A percentile compares a stretch with the other conserved stretches of the same genome.
phyloP scores from a whole-genome alignment of 2,113 vertebrate species.

The Hemichromis elongatus region DNA sequence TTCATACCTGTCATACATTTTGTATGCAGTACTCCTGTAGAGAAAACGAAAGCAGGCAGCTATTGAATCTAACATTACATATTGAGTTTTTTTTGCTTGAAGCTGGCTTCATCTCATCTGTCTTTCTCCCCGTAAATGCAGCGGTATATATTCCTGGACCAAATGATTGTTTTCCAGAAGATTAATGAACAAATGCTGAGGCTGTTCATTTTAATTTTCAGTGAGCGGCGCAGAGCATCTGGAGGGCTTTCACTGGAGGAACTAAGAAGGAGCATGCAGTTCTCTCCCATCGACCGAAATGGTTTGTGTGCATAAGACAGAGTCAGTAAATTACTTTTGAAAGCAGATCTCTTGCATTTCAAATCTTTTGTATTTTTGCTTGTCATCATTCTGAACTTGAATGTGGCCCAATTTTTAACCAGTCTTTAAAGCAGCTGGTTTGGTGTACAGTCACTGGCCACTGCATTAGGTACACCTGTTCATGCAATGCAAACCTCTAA shows the following conservation, averaged over 20 bases:
- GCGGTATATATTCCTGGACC: not conserved
- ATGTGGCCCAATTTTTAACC: not conserved
- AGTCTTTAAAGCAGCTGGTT: fast-evolving
- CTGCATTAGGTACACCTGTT: not conserved
- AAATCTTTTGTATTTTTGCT: not conserved
- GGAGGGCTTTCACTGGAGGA: slow-evolving; percentile 85
- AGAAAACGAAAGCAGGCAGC: slow-evolving; percentile 26
- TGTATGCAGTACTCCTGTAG: not conserved
- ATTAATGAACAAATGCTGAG: not conserved
- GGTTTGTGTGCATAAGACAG: slow-evolving; percentile 67
- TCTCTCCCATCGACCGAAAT: slow-evolving; percentile 82
- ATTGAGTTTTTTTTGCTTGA: slow-evolving; percentile 26
- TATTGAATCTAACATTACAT: not conserved
- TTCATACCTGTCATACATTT: slow-evolving; percentile 14
- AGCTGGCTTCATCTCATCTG: slow-evolving; percentile 11
- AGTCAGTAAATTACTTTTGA: not conserved
- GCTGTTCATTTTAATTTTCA: slow-evolving; percentile 50
- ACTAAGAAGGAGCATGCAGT: slow-evolving; percentile 81
- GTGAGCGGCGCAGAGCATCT: slow-evolving; percentile 68
- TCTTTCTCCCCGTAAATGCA: not conserved
- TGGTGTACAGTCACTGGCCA: not conserved
- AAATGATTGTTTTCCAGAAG: not conserved
- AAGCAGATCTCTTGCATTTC: not conserved
- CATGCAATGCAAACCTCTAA: fast-evolving
- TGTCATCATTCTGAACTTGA: not conserved